These are phyloP conservation scores for Amphipyra tragopoginis DNA, from an alignment of 2,888 invertebrate species.

Conservation along the genomic window DNA sequence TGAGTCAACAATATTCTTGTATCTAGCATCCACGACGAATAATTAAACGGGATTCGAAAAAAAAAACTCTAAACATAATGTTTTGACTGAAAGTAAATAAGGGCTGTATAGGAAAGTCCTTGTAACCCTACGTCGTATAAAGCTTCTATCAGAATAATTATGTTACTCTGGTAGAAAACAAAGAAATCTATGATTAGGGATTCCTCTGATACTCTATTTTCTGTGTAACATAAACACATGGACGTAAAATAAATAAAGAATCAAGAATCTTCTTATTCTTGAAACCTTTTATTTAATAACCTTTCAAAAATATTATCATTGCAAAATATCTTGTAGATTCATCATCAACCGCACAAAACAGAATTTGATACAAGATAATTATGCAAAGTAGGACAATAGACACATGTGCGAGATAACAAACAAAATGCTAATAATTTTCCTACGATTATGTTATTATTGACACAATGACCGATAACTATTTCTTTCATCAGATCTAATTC, in stretches of 20 bases:
- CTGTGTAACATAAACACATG: too few species aligned
- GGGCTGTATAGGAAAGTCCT: background rate
- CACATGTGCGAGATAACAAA: slow-evolving; percentile 34
- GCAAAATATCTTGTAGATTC: background rate
- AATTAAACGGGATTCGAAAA: background rate
- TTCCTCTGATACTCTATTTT: background rate
- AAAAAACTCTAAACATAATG: background rate
- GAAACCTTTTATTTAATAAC: too few species aligned
- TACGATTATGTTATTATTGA: slow-evolving; percentile 19
- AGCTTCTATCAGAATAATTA: slow-evolving; percentile 3
- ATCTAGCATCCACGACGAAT: background rate
- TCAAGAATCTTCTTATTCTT: background rate
- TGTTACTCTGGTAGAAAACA: background rate
- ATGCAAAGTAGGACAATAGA: slow-evolving; percentile 28
- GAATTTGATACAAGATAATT: background rate
- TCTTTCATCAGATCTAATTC: slow-evolving; percentile 4
- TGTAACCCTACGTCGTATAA: background rate
- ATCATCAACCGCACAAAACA: background rate
- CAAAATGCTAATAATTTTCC: slow-evolving; percentile 28
- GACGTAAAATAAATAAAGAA: too few species aligned
- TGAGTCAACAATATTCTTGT: slow-evolving; percentile 3
- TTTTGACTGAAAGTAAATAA: background rate
- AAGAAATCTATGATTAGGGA: background rate
- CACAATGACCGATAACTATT: slow-evolving; percentile 34
- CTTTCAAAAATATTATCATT: background rate